These are phyloP conservation scores for Plutomurus gul DNA, from an alignment of 1,140 invertebrate species.

Conservation along the genomic window DNA sequence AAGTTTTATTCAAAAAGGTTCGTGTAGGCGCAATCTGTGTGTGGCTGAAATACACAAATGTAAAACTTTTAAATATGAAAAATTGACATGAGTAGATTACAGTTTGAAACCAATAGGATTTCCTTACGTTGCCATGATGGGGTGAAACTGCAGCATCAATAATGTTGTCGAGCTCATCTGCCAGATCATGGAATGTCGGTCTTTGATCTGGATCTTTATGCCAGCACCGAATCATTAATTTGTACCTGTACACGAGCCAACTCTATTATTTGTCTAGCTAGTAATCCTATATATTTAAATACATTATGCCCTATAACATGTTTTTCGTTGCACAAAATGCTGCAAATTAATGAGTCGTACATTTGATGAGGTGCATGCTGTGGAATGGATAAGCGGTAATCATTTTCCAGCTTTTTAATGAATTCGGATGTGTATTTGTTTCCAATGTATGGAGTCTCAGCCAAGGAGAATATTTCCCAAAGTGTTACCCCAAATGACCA, in stretches of 20 bases:
- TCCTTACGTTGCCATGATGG: no score
- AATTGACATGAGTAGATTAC: no score
- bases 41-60: no score
- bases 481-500: slow-evolving; percentile 93
- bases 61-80: no score
- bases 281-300: no score
- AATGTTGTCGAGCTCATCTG: background rate
- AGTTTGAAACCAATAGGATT: no score
- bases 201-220: background rate
- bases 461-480: slow-evolving; percentile 93
- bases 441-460: slow-evolving; percentile 54
- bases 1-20: no score
- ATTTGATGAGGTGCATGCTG: background rate
- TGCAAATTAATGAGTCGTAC: background rate
- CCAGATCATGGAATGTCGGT: background rate
- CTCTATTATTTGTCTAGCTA: background rate
- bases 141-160: no score
- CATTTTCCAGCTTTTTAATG: background rate
- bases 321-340: background rate
- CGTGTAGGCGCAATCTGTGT: no score
- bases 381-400: background rate
- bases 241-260: background rate
- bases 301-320: no score
- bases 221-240: background rate
- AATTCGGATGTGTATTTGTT: background rate